Evolutionary conservation across 2,888 invertebrate species (phyloP).

Genomic region (Ctenicera cuprea): DNA sequence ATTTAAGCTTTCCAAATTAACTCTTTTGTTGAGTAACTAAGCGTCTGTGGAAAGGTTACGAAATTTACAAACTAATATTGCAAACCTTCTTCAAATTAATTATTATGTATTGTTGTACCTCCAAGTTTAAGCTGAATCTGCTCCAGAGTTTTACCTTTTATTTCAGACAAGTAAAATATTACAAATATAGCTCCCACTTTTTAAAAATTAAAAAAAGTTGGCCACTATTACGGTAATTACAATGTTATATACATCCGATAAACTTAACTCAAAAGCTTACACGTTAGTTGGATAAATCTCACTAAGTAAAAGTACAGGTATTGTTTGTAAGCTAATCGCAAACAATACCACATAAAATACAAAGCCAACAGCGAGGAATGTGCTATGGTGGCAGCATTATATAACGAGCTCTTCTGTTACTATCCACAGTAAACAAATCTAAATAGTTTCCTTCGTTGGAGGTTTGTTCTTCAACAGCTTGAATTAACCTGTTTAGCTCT

Average conservation of each 20-base stretch:
- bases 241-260: slow-evolving; percentile 73
- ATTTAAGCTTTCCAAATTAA: no score
- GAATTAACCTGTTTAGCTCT: slow-evolving; percentile 66
- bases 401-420: slow-evolving; percentile 77
- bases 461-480: slow-evolving; percentile 65
- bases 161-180: slow-evolving; percentile 79
- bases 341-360: slow-evolving; percentile 72
- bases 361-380: no score
- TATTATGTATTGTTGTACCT: slow-evolving; percentile 53
- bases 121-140: slow-evolving; percentile 79
- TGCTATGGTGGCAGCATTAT: no score
- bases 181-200: slow-evolving; percentile 79
- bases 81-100: no score
- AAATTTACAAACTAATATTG: no score
- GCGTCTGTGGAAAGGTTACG: no score
- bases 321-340: slow-evolving; percentile 72
- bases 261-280: slow-evolving; percentile 74
- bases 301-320: slow-evolving; percentile 72
- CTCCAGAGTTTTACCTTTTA: slow-evolving; percentile 82
- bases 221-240: slow-evolving; percentile 71
- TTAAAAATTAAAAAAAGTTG: slow-evolving; percentile 72
- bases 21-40: no score
- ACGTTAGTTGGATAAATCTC: slow-evolving; percentile 74
- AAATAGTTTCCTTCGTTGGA: slow-evolving; percentile 72
- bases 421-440: slow-evolving; percentile 74